Evolutionary conservation across 2,888 invertebrate species (phyloP).

Genomic region (Cosmia trapezina): DNA sequence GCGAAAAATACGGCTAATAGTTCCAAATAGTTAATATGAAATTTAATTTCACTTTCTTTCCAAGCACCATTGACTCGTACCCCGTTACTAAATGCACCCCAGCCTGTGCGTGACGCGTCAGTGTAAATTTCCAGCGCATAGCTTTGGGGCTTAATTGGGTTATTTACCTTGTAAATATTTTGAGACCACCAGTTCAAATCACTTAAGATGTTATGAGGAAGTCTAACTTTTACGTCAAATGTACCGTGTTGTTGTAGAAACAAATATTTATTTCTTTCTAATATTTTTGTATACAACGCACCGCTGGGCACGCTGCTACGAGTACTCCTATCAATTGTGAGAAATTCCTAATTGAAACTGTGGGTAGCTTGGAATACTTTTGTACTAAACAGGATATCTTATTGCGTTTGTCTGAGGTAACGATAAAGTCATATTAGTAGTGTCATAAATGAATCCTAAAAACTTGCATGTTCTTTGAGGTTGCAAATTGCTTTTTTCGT

Average conservation of each 20-base stretch:
- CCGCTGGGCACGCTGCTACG: conserved; percentile 17
- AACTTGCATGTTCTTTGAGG: too few relatives aligned
- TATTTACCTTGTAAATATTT: too few relatives aligned
- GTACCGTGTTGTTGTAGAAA: not conserved
- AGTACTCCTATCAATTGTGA: conserved; percentile 16
- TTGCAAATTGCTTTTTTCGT: conserved; percentile 15
- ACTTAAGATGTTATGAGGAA: not conserved
- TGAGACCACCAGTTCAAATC: too few relatives aligned
- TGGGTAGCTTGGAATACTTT: conserved; percentile 7
- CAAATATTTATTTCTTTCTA: conserved; percentile 15
- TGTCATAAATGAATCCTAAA: conserved; percentile 28
- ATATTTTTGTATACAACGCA: conserved; percentile 11
- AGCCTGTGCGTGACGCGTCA: too few relatives aligned
- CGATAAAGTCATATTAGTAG: conserved; percentile 5
- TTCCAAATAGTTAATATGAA: too few relatives aligned
- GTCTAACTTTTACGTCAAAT: not conserved
- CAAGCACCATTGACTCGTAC: too few relatives aligned
- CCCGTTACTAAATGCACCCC: too few relatives aligned
- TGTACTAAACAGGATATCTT: not conserved
- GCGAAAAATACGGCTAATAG: too few relatives aligned
- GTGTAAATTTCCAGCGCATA: too few relatives aligned
- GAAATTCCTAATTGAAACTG: not conserved
- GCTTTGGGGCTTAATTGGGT: too few relatives aligned
- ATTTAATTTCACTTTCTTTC: too few relatives aligned
- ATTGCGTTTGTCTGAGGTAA: conserved; percentile 15